Evolutionary conservation across 2,888 invertebrate species (phyloP), one percentile per base, ranked within the genome.

Genomic region (Spodoptera exigua): DNA sequence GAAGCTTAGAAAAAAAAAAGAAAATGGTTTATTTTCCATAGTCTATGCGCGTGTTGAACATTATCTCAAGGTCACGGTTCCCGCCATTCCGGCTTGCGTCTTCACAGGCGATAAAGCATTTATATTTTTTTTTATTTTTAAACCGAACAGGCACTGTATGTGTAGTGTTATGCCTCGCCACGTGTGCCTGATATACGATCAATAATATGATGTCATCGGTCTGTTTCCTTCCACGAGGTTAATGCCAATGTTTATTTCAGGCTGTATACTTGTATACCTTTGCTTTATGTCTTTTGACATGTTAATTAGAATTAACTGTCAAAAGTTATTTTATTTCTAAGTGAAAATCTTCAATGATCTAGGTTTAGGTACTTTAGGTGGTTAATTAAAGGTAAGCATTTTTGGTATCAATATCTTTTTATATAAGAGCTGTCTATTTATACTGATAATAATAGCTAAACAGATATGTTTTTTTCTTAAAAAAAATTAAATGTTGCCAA

Each of bases 21-120:
- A 27, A 27, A 27, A 27, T 27, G 27, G 27, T 27, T 27, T 27
- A 27, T 27, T 7, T 10, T 21, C 18, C 9, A n/a, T 34, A 37
- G 21, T 45, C n/a, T 5, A 45, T 12, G 2, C 43, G 36, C 16
- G 12, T 49, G 32, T 17, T 61, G 32, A 35, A 44, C 12, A 13
- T 5, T 14, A 27, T 39, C 14, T 35, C 63, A 69, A 69, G 70
- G 63, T 40, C 37, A 10, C 16, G 21, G n/a, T 34, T 55, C 54
- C 58, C 48, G 47, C 40, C 3, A 43, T 40, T 39, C 37, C 35
- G 14, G 10, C 37, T 44, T 44, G 14, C 57, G 54, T 47, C 40
- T 65, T 57, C 48, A 63, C 53, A 64, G 65, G 73, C 68, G 60
- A 74, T 82, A 79, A 64, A 78, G 58, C 39, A 63, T 45, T 55